phyloP scores from a whole-genome alignment of 1,140 invertebrate genomes.

The Drosophila nasuta region DNA sequence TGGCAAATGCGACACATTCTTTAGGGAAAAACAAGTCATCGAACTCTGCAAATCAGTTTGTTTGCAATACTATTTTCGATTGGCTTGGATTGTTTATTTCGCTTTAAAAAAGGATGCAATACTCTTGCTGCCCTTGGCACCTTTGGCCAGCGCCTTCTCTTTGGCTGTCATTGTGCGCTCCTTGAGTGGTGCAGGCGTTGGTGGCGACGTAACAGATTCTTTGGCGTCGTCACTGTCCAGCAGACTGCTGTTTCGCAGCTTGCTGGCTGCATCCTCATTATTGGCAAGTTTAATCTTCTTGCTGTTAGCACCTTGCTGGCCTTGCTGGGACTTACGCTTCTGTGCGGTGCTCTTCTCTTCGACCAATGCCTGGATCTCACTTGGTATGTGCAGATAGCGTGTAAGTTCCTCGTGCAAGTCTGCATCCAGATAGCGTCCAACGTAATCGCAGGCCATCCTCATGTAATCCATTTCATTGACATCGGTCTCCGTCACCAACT shows the following conservation, averaged over 20 bases:
- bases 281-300: constrained; percentile 73
- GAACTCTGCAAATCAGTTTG: constrained; percentile 23
- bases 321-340: constrained; percentile 74
- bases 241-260: constrained; percentile 59
- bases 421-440: constrained; percentile 69
- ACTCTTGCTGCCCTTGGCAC: constrained; percentile 90
- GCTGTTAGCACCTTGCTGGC: constrained; percentile 36
- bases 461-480: constrained; percentile 75
- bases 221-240: constrained; percentile 59
- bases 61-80: constrained; percentile 1
- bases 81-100: constrained; percentile 42
- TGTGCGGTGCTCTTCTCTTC: constrained; percentile 63
- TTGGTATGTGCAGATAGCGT: constrained; percentile 65
- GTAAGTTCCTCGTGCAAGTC: constrained; percentile 67
- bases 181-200: constrained; percentile 84
- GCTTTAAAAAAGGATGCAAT: constrained; percentile 91
- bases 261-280: constrained; percentile 32
- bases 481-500: constrained; percentile 85
- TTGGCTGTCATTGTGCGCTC: constrained; percentile 86
- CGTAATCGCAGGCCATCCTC: constrained; percentile 75
- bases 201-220: constrained; percentile 39
- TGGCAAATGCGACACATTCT: constrained; percentile 2
- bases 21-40: constrained; percentile 15
- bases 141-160: constrained; percentile 90
- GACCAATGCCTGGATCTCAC: constrained; percentile 67